Conservation (phyloP, 1,140 invertebrate genomes). For the Calliphora vicina region DNA sequence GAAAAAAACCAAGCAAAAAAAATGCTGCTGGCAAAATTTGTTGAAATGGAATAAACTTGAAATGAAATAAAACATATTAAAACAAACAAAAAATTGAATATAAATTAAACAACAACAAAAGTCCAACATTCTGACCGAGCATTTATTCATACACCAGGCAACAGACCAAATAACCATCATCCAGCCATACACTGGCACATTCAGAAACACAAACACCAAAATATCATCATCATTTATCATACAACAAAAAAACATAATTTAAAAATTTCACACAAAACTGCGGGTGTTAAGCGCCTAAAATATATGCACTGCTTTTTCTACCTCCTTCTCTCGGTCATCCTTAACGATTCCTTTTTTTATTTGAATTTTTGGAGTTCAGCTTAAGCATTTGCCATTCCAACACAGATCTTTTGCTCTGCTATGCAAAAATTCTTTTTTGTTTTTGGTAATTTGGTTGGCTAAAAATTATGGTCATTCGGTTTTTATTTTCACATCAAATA, state of each 20-base stretch:
- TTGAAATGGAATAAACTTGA: neutral
- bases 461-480: slow-evolving; percentile 25
- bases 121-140: neutral
- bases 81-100: neutral
- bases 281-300: slow-evolving; percentile 20
- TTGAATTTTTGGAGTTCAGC: neutral
- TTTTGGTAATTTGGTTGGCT: neutral
- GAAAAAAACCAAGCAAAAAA: neutral
- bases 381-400: neutral
- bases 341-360: neutral
- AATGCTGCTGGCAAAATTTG: neutral
- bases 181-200: neutral
- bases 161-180: neutral
- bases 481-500: slow-evolving; percentile 16
- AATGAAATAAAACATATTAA: neutral
- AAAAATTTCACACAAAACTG: slow-evolving; percentile 20
- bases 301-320: slow-evolving; percentile 10
- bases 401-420: neutral
- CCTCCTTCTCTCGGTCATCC: neutral
- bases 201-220: neutral
- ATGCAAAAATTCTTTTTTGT: neutral
- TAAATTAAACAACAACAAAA: neutral
- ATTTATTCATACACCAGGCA: neutral
- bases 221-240: neutral
- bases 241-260: neutral